A percentile compares a stretch with the other conserved stretches of the same genome.
Evolutionary conservation across 2,797 vertebrate genomes (phyloP).

Genomic region (Centropyge bicolor): DNA sequence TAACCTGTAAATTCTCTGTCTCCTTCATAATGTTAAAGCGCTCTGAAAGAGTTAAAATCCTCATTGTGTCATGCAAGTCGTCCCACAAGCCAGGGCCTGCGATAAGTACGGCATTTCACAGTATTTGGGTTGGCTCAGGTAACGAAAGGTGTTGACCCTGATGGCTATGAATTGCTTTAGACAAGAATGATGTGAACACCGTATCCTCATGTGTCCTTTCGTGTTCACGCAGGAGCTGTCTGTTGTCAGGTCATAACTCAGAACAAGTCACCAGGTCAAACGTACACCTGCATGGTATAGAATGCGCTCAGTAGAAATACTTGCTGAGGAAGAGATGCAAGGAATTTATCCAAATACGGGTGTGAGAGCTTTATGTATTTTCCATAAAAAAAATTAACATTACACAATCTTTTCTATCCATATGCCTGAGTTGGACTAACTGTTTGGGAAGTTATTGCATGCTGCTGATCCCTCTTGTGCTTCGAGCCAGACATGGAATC

Average conservation of each 20-base stretch:
- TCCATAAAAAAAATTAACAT: conserved; percentile 1
- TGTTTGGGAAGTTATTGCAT: conserved; percentile 33
- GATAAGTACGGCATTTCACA: conserved; percentile 25
- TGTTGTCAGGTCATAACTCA: conserved; percentile 35
- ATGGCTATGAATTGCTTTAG: conserved; percentile 37
- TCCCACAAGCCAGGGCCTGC: conserved; percentile 39
- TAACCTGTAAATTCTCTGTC: background rate
- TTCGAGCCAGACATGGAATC: conserved; percentile 36
- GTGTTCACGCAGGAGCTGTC: conserved; percentile 11
- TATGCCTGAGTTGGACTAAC: conserved; percentile 27
- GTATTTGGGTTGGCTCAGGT: conserved; percentile 55
- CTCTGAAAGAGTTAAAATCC: conserved; percentile 42
- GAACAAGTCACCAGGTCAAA: conserved; percentile 29
- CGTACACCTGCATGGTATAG: background rate
- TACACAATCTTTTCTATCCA: conserved; percentile 27
- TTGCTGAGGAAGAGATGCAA: background rate
- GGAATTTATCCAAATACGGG: background rate
- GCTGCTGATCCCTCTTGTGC: conserved; percentile 39
- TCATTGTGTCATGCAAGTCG: conserved; percentile 21
- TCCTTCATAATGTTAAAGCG: background rate
- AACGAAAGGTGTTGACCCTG: conserved; percentile 51
- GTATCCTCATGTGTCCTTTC: conserved; percentile 40
- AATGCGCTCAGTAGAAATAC: conserved; percentile 20
- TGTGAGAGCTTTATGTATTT: conserved; percentile 1
- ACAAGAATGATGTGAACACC: conserved; percentile 9